Evolutionary conservation across 2,888 invertebrate genomes (phyloP).

Genomic region (Athalia circularis): DNA sequence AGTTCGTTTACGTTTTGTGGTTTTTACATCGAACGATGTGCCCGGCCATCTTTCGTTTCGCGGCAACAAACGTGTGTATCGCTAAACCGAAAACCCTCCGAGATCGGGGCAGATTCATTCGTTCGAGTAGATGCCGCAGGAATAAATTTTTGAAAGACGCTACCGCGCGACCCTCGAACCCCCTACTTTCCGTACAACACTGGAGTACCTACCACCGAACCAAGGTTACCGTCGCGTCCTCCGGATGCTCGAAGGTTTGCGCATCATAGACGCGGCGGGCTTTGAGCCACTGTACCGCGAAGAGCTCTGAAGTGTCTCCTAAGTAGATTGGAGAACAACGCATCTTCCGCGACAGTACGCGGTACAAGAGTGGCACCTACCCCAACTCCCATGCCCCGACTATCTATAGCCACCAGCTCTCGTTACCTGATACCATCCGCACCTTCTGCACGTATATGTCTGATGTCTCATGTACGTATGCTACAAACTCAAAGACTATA

Average conservation of each 20-base stretch:
- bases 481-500: too few relatives aligned
- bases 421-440: slow-evolving; percentile 20
- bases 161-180: slow-evolving; percentile 5
- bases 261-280: background rate
- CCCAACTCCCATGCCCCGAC: too few relatives aligned
- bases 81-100: background rate
- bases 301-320: slow-evolving; percentile 37
- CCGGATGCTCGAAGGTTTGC: slow-evolving; percentile 25
- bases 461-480: background rate
- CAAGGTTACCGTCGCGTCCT: background rate
- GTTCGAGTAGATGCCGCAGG: background rate
- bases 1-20: too few relatives aligned
- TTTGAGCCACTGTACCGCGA: slow-evolving; percentile 24
- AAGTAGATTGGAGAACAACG: slow-evolving; percentile 41
- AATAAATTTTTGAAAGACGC: slow-evolving; percentile 1
- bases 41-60: too few relatives aligned
- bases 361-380: background rate
- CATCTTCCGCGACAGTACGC: background rate
- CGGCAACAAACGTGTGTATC: too few relatives aligned
- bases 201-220: background rate
- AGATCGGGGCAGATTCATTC: background rate
- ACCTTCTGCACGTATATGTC: background rate
- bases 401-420: background rate
- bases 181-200: slow-evolving; percentile 4
- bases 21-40: too few relatives aligned